phyloP scores from a whole-genome alignment of 1,140 invertebrate genomes.

The Caenorhabditis elegans region DNA sequence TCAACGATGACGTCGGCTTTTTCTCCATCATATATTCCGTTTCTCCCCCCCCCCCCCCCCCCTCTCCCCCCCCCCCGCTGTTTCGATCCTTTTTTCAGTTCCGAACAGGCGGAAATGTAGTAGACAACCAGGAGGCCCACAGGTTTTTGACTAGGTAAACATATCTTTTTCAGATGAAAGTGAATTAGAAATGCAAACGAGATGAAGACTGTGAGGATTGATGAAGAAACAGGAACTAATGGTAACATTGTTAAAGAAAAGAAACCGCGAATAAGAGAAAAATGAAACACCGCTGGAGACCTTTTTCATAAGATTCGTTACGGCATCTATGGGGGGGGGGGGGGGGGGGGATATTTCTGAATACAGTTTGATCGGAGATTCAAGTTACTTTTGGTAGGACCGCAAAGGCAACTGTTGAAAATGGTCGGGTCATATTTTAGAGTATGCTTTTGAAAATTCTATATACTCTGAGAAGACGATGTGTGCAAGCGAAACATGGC shows the following conservation, averaged over 20 bases:
- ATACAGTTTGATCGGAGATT: no score
- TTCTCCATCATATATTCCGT: neutral
- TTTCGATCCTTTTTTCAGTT: neutral
- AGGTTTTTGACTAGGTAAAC: constrained; percentile 28
- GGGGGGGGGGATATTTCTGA: no score
- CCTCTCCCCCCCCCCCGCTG: no score
- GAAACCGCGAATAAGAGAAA: neutral
- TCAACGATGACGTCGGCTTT: neutral
- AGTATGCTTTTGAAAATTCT: no score
- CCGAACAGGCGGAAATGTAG: neutral
- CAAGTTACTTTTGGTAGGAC: no score
- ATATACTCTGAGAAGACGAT: no score
- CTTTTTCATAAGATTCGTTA: no score
- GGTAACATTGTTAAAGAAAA: neutral
- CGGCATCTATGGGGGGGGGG: no score
- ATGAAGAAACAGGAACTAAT: constrained; percentile 23
- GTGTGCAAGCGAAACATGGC: no score
- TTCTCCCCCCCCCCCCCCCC: neutral
- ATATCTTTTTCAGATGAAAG: neutral
- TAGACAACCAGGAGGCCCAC: neutral
- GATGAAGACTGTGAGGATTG: constrained; percentile 2
- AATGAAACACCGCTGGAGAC: no score
- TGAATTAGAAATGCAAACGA: constrained; percentile 11
- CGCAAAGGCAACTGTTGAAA: no score
- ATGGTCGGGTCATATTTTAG: no score